Evolutionary conservation across 53 echinoderm and acorn worm genomes (phyloP).

Genomic region (Patiria pectinifera): DNA sequence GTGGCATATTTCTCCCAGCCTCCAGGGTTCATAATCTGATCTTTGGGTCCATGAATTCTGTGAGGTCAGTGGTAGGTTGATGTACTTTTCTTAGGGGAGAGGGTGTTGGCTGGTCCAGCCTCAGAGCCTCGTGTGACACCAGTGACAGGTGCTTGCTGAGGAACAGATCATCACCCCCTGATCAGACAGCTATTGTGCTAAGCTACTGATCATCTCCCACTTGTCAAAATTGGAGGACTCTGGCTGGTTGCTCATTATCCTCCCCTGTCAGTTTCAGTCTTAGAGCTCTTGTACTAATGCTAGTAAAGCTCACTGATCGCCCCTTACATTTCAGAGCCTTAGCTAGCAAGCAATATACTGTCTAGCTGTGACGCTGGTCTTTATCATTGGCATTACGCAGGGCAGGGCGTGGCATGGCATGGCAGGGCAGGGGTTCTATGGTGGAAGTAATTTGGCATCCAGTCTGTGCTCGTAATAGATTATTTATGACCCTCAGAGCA

Average conservation of each 20-base stretch:
- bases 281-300: not conserved
- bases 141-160: slow-evolving; percentile 7
- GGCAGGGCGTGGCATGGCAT: too few relatives aligned
- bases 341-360: not conserved
- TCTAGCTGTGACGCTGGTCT: not conserved
- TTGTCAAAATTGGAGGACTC: not conserved
- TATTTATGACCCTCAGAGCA: too few relatives aligned
- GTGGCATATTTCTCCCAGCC: not conserved
- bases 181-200: slow-evolving; percentile 31
- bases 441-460: too few relatives aligned
- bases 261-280: not conserved
- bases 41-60: not conserved
- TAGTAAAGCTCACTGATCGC: not conserved
- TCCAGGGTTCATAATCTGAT: not conserved
- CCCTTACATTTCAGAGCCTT: not conserved
- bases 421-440: too few relatives aligned
- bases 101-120: not conserved
- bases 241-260: slow-evolving; percentile 4
- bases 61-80: not conserved
- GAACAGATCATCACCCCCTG: not conserved
- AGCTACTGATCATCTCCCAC: not conserved
- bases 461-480: too few relatives aligned
- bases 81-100: not conserved
- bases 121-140: slow-evolving; percentile 1
- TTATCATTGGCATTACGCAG: too few relatives aligned